These are phyloP conservation scores for Motacilla alba DNA, from an alignment of 2,113 vertebrate species.

Conservation along the genomic window DNA sequence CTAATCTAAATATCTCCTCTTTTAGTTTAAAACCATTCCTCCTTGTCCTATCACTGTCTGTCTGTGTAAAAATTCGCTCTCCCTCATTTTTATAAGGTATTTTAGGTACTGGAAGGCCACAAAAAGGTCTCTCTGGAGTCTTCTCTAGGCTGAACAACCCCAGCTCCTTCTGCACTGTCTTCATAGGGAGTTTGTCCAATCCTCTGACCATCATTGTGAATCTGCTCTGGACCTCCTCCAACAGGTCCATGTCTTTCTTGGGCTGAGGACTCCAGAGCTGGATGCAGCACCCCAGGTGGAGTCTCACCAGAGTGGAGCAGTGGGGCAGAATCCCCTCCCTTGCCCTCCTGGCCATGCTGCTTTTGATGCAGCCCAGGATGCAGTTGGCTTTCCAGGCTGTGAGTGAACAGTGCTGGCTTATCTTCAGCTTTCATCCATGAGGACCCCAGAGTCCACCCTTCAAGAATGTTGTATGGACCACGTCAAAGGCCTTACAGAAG, in stretches of 20 bases:
- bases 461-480: background rate
- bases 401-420: background rate
- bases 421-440: background rate
- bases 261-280: background rate
- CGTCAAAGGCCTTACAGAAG: accelerated
- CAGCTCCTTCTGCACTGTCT: too few relatives aligned
- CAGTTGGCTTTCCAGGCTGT: accelerated
- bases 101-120: background rate
- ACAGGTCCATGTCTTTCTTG: background rate
- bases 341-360: background rate
- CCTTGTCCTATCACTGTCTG: background rate
- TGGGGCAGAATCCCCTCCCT: background rate
- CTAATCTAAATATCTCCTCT: background rate
- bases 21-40: background rate
- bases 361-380: background rate
- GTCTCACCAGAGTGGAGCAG: background rate
- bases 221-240: background rate
- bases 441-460: background rate
- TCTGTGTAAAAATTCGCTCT: background rate
- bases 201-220: background rate
- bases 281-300: background rate
- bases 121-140: background rate
- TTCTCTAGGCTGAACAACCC: background rate
- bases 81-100: background rate
- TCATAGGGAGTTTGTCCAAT: background rate